Conservation (phyloP, 2,888 invertebrate genomes). For the Sicus ferrugineus region DNA sequence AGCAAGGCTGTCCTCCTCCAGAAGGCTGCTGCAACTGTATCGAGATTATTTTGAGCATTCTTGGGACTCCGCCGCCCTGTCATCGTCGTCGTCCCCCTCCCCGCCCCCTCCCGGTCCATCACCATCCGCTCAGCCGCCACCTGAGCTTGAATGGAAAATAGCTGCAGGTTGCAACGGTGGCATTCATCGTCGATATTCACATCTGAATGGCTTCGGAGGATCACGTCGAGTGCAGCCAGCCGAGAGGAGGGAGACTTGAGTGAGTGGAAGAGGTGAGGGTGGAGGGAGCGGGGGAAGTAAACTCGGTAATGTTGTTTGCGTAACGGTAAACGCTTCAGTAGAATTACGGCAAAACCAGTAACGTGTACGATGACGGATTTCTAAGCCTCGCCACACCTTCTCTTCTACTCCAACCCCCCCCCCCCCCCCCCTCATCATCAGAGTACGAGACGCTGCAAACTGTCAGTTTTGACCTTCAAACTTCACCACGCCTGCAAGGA, state of each 20-base stretch:
- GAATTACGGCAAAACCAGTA: background rate
- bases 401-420: no score
- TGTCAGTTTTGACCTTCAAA: background rate
- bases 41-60: background rate
- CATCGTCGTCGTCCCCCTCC: no score
- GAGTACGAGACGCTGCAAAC: no score
- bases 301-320: background rate
- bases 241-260: no score
- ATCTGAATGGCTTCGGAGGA: background rate
- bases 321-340: background rate
- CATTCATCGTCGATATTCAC: background rate
- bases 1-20: background rate
- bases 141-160: background rate
- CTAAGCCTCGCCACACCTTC: no score
- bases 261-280: background rate
- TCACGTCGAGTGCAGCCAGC: no score
- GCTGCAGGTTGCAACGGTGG: background rate
- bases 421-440: background rate
- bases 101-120: no score
- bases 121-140: background rate
- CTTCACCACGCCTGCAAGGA: background rate
- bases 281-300: background rate
- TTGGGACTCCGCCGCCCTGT: no score
- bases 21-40: background rate
- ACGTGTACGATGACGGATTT: no score